These are phyloP conservation scores for Pinna nobilis DNA, from an alignment of 1,140 invertebrate species.

Conservation along the genomic window DNA sequence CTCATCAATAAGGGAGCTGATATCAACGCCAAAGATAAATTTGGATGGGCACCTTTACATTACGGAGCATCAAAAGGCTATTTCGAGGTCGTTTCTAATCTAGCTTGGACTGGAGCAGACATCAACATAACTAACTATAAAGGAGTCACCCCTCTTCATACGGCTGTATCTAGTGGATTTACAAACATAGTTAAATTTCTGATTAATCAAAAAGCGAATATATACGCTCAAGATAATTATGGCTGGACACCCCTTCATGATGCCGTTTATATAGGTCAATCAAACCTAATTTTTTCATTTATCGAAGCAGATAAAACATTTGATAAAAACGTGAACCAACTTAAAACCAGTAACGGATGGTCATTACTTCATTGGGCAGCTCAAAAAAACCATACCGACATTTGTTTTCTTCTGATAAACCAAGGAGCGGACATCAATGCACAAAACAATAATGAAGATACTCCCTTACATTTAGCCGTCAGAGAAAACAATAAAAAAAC, in stretches of 20 bases:
- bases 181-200: constrained; percentile 5
- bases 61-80: constrained; percentile 96
- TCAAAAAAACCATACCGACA: no score
- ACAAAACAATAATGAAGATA: no score
- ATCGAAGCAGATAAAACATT: no score
- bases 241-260: constrained; percentile 26
- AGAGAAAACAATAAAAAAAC: no score
- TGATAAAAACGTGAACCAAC: no score
- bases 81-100: constrained; percentile 84
- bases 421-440: no score
- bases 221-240: constrained; percentile 4
- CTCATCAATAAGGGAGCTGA: constrained; percentile 85
- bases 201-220: constrained; percentile 17
- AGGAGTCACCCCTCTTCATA: constrained; percentile 20
- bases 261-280: no score
- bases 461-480: no score
- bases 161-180: constrained; percentile 13
- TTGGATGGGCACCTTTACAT: constrained; percentile 89
- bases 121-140: constrained; percentile 14
- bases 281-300: no score
- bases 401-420: no score
- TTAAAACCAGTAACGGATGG: no score
- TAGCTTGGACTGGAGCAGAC: constrained; percentile 77
- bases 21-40: constrained; percentile 90
- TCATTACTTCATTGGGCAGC: no score